Conservation (phyloP, 1,140 invertebrate species). For the Tigriopus japonicus region DNA sequence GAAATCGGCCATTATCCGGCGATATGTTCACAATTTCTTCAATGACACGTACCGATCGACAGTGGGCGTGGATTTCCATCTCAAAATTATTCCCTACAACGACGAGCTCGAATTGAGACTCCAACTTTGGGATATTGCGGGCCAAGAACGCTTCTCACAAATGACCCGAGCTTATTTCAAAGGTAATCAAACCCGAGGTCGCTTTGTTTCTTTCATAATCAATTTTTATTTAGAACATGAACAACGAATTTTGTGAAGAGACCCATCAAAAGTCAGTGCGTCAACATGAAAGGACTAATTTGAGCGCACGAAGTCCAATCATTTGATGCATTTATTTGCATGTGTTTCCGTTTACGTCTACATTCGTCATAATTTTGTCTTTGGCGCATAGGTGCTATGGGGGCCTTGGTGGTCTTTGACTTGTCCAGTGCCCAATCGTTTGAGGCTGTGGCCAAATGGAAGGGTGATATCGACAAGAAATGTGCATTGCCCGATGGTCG, state of each 20-base stretch:
- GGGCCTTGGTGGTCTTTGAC: conserved; percentile 7
- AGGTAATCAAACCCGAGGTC: background rate
- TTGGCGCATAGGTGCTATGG: background rate
- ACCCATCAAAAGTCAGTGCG: background rate
- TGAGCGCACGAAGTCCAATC: background rate
- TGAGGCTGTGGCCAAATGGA: background rate
- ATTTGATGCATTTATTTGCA: background rate
- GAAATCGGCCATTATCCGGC: conserved; percentile 2
- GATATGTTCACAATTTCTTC: background rate
- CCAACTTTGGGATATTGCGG: conserved; percentile 10
- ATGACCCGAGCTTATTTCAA: conserved; percentile 6
- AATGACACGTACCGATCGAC: background rate
- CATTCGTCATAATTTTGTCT: background rate
- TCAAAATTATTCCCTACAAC: background rate
- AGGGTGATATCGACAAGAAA: background rate
- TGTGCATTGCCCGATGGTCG: background rate
- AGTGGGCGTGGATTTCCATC: conserved; percentile 7
- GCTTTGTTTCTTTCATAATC: background rate
- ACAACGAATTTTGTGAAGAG: background rate
- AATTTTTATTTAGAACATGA: background rate
- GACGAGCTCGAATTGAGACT: background rate
- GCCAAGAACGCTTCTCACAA: conserved; percentile 1
- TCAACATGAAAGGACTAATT: background rate
- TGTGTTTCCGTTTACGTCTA: background rate
- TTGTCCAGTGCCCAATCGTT: background rate